These are phyloP conservation scores for Diachasma alloeum DNA, from an alignment of 1,140 invertebrate genomes.

Conservation along the genomic window DNA sequence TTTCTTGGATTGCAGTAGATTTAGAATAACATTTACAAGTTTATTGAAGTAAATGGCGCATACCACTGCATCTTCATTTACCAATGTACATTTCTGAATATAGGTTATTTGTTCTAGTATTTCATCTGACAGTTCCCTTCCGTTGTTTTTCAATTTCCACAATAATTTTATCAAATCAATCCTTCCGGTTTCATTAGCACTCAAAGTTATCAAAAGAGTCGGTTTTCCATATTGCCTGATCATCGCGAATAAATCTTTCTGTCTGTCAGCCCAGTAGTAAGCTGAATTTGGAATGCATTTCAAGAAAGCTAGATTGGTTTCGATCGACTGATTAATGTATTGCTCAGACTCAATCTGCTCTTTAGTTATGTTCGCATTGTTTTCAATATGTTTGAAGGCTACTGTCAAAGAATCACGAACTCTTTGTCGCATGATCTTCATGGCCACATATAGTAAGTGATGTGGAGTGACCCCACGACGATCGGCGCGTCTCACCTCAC, in stretches of 20 bases:
- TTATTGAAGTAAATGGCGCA: conserved; percentile 59
- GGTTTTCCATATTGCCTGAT: conserved; percentile 47
- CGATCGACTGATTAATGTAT: conserved; percentile 30
- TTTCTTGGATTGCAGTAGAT: conserved; percentile 32
- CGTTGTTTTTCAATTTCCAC: conserved; percentile 50
- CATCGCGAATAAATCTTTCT: conserved; percentile 57
- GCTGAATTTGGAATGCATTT: conserved; percentile 30
- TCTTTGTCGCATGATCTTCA: too few species aligned
- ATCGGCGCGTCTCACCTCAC: too few species aligned
- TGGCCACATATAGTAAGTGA: too few species aligned
- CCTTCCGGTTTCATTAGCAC: conserved; percentile 53
- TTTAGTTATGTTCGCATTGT: conserved; percentile 30
- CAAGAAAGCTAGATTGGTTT: conserved; percentile 36
- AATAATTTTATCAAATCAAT: conserved; percentile 49
- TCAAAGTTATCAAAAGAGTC: conserved; percentile 43
- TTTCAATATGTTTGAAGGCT: conserved; percentile 40
- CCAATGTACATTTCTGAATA: conserved; percentile 42
- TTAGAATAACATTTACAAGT: conserved; percentile 40
- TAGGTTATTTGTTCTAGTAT: conserved; percentile 36
- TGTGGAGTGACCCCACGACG: too few species aligned
- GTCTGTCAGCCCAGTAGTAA: conserved; percentile 45
- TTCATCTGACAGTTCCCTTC: too few species aligned
- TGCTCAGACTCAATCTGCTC: conserved; percentile 11
- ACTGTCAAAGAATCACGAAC: conserved; percentile 23
- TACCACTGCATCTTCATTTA: conserved; percentile 60